Base-by-base conservation (phyloP, 2,888 invertebrate species). In the Chironomus riparius region DNA sequence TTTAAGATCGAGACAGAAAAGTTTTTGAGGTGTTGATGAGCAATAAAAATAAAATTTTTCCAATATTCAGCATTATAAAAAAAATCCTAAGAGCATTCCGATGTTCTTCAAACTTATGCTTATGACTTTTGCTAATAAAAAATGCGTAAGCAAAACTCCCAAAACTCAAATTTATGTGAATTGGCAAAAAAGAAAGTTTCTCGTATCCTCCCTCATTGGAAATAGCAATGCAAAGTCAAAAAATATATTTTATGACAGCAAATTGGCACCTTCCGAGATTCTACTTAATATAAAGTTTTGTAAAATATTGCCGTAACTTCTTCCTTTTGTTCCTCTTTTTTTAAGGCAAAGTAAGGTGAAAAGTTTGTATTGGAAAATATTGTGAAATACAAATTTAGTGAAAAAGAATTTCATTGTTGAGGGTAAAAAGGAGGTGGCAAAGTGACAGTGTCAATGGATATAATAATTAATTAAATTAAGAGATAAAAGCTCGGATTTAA, bases 241-340 rank as follows among this genome's bases (percentile, higher is more conserved):
- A 28, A 38, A 38, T 10, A 65, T 65, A 65, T 24, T 65, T 65
- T 65, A 65, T 65, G 65, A 65, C 24, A 65, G 65, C 22, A 65
- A 65, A 65, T 65, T 65, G 65, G 65, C 65, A 65, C 65, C 65
- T 65, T 65, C 65, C 65, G 18, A 18, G 21, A 65, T 21, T 65
- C 5, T 65, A 65, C 21, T 65, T 65, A 65, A 21, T 21, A 65
- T 65, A 65, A 65, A 65, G 13, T 24, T 65, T 65, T 22, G 12
- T 65, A 65, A 65, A 65, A 65, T 65, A 65, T 65, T 65, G 65
- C 65, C 21, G 18, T 18, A 18, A 15, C 56, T 18, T 15, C 56
- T 56, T 56, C 18, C n/a, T 56, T 15, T 56, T 15, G n/a, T 15
- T 56, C 18, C n/a, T 56, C n/a, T 4, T 28, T 4, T 38, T 38